phyloP scores from a whole-genome alignment of 2,113 vertebrate genomes.

The Aplodontia rufa region DNA sequence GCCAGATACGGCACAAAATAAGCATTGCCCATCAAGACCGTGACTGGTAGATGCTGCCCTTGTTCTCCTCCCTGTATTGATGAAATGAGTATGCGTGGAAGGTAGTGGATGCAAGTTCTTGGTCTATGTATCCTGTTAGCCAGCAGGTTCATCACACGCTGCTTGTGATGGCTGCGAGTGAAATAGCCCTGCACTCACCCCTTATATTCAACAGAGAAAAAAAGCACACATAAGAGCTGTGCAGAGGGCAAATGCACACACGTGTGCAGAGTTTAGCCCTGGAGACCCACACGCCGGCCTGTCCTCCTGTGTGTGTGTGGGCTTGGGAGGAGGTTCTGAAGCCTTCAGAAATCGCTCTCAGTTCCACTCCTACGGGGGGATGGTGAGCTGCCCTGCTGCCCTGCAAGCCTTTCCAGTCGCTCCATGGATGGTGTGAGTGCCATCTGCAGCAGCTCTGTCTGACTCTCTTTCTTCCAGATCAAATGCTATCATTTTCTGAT shows the following conservation, averaged over 20 bases:
- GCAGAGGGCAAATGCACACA: accelerated
- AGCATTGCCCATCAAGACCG: not conserved
- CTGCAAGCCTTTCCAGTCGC: not conserved
- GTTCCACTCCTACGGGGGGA: not conserved
- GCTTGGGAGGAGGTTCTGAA: not conserved
- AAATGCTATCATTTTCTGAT: not conserved
- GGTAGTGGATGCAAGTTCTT: not conserved
- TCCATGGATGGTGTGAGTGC: accelerated
- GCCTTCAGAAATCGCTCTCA: not conserved
- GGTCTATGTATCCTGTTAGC: not conserved
- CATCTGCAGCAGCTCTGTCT: accelerated
- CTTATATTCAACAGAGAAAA: not conserved
- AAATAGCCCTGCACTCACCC: too few relatives aligned
- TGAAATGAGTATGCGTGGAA: not conserved
- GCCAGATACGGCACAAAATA: not conserved
- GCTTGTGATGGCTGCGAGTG: not conserved
- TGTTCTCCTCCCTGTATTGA: not conserved
- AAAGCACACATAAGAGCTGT: accelerated
- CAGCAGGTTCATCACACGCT: not conserved
- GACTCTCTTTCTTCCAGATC: not conserved
- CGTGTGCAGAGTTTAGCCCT: accelerated
- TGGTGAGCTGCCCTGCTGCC: not conserved
- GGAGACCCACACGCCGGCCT: accelerated
- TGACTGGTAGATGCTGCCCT: not conserved
- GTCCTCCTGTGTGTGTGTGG: accelerated